These are phyloP conservation scores for Odontocerum albicorne DNA, from an alignment of 2,888 invertebrate genomes.

Conservation along the genomic window DNA sequence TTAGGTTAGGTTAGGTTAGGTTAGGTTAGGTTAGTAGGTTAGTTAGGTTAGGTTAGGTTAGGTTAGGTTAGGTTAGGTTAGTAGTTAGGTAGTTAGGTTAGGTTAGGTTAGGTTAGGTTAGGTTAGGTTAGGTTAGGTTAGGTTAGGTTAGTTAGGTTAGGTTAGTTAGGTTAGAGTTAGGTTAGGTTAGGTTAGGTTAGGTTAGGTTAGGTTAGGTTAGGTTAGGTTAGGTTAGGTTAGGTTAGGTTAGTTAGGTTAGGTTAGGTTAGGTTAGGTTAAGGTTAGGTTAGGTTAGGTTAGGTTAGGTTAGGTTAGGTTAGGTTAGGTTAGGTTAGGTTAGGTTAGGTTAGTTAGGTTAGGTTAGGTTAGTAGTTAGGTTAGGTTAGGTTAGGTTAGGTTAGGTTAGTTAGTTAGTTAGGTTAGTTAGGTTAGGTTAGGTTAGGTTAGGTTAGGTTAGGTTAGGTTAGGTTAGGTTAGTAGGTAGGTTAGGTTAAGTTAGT, in stretches of 20 bases:
- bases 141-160: constrained; percentile 38
- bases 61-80: constrained; percentile 16
- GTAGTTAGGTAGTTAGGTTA: constrained; percentile 18
- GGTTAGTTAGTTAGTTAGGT: no score
- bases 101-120: constrained; percentile 5
- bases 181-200: constrained; percentile 33
- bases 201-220: constrained; percentile 35
- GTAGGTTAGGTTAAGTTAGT: constrained; percentile 36
- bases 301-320: constrained; percentile 4
- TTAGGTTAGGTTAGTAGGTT: constrained; percentile 29
- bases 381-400: constrained; percentile 32
- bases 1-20: constrained; percentile 31
- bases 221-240: constrained; percentile 35
- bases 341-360: background rate
- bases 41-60: constrained; percentile 21
- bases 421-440: constrained; percentile 36
- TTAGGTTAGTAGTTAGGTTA: background rate
- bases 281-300: constrained; percentile 28
- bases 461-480: constrained; percentile 35
- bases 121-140: constrained; percentile 31
- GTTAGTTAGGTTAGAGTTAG: constrained; percentile 38
- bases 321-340: constrained; percentile 20
- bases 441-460: constrained; percentile 37
- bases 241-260: constrained; percentile 32
- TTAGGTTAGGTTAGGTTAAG: constrained; percentile 31